Evolutionary conservation across 2,113 vertebrate genomes (phyloP).

Genomic region (Ceyx cyanopectus): DNA sequence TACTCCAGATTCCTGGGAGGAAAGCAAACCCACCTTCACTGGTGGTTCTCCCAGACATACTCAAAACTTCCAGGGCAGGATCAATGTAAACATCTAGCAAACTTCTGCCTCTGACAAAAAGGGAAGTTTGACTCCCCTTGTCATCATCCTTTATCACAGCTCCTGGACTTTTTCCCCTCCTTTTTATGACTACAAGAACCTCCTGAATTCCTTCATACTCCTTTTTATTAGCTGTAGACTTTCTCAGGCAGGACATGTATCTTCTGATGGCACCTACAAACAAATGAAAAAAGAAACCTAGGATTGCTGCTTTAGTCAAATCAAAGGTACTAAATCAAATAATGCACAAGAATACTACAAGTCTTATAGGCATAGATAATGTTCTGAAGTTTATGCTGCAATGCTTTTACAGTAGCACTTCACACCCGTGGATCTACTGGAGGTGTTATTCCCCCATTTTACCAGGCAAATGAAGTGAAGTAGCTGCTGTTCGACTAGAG

Average conservation of each 20-base stretch:
- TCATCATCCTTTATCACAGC: background rate
- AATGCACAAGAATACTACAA: background rate
- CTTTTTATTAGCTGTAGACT: background rate
- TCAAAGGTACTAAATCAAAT: background rate
- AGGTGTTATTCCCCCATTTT: background rate
- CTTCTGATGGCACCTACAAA: background rate
- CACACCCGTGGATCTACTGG: background rate
- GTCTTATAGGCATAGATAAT: background rate
- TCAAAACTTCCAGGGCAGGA: background rate
- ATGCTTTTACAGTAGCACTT: background rate
- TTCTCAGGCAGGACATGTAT: background rate
- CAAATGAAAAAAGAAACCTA: background rate
- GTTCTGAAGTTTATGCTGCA: background rate
- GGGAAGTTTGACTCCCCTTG: background rate
- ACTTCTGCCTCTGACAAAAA: background rate
- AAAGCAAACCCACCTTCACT: background rate
- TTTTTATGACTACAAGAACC: background rate
- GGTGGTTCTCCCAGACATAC: background rate
- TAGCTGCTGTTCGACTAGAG: background rate
- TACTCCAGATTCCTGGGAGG: background rate
- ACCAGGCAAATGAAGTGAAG: background rate
- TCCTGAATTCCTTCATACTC: background rate
- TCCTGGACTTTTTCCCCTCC: background rate
- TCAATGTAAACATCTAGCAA: background rate
- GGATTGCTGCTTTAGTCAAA: background rate